Evolutionary conservation across 2,888 invertebrate genomes (phyloP), one percentile per base, ranked within the genome.

Genomic region (Drosophila setosimentum): DNA sequence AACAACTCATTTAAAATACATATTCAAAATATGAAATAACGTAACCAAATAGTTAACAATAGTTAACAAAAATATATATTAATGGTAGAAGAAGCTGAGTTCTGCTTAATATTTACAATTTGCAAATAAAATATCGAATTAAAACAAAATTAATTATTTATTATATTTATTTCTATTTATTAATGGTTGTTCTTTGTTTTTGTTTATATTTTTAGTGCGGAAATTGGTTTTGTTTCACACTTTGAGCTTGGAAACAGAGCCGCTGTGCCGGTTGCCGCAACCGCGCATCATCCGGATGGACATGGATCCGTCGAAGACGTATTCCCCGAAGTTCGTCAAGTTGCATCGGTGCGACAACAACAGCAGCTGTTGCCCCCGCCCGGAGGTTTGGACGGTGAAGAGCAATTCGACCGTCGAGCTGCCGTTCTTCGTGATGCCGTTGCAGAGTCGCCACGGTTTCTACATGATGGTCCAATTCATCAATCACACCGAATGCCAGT

Each of bases 291-390:
- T 68, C 16, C 21, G 57, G 78, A 35, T 82, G 82, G 66, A 92
- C 92, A 11, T 68, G 87, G 91, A 92, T 32, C 90, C 93, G 6
- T 96, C 96, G 50, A 96, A 96, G 74, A 94, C 95, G 11, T 98
- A 97, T 93, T 94, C 96, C 85, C 98, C 98, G 0, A 95, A 96
- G 54, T 98, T 97, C 91, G 97, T 97, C 3, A 95, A 97, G 61
- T 94, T 98, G 65, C 97, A 98, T 93, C 95, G 97, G 69, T 98
- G 98, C 93, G 96, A 96, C 7, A 96, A 97, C 77, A 96, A 96
- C 92, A 95, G 97, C 21, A 98, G 98, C 58, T 98, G 98, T 93
- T 98, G 98, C 92, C 27, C 37, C 8, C 37, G 33, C 77, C 94
- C 95, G 74, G 95, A 95, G 73, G 95, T 95, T 50, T 98, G 98